Percentiles rank a stretch among this genome's conserved stretches.
These are phyloP conservation scores for Tetramorium simillimum DNA, from an alignment of 1,140 invertebrate genomes.

Conservation along the genomic window DNA sequence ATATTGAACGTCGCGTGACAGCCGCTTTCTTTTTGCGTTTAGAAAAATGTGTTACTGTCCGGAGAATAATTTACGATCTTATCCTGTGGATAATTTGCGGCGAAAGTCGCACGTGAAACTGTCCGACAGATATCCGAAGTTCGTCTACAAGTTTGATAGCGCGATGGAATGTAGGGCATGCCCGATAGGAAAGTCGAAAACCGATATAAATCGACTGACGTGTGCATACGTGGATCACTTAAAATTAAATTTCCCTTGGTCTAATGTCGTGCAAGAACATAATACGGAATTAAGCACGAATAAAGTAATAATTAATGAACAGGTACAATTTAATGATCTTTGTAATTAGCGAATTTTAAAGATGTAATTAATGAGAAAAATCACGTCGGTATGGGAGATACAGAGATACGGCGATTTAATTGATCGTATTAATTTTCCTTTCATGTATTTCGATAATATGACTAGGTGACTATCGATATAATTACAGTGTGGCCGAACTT, in stretches of 20 bases:
- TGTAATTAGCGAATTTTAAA: neutral
- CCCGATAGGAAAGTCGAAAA: neutral
- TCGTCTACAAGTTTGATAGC: constrained; percentile 27
- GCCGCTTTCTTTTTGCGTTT: constrained; percentile 40
- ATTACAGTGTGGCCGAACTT: neutral
- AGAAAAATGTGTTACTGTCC: constrained; percentile 36
- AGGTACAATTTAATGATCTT: too few relatives aligned
- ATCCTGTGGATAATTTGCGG: constrained; percentile 24
- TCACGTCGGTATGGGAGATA: neutral
- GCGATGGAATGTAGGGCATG: neutral
- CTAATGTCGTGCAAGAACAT: neutral
- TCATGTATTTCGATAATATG: neutral
- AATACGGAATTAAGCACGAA: neutral
- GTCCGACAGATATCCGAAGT: neutral
- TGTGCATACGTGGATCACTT: neutral
- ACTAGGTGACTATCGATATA: constrained; percentile 10
- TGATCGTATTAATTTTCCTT: neutral
- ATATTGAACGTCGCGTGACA: constrained; percentile 75
- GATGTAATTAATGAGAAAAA: neutral
- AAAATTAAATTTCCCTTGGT: neutral
- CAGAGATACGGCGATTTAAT: neutral
- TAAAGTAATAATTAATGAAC: neutral
- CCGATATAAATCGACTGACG: neutral
- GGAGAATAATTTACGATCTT: constrained; percentile 57
- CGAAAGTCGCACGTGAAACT: neutral